A percentile compares a stretch with the other conserved stretches of the same genome.
phyloP scores from a whole-genome alignment of 2,797 vertebrate genomes.

The Gobio occitaniae region DNA sequence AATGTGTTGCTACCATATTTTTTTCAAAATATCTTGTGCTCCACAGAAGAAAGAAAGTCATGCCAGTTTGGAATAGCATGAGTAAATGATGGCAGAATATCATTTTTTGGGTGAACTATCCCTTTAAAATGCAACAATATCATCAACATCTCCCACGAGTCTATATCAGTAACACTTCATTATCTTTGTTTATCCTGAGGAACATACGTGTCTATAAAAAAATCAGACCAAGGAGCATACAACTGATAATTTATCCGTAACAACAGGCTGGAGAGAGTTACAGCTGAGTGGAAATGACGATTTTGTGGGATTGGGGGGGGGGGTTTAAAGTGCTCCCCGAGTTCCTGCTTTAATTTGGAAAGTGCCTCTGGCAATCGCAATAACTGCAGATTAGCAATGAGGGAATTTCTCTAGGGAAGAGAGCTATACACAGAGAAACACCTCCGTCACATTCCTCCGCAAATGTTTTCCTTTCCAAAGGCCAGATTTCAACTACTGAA shows the following conservation, averaged over 20 bases:
- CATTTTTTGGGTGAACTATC: background rate
- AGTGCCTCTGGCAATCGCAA: constrained; percentile 80
- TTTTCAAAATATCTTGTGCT: background rate
- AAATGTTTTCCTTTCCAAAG: constrained; percentile 79
- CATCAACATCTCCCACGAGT: constrained; percentile 22
- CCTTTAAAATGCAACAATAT: constrained; percentile 19
- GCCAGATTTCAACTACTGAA: constrained; percentile 78
- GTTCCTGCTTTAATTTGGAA: constrained; percentile 81
- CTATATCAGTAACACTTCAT: constrained; percentile 42
- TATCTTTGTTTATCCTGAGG: constrained; percentile 45
- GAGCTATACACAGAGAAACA: constrained; percentile 72
- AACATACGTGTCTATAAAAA: constrained; percentile 42
- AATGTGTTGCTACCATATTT: background rate
- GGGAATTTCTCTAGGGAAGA: constrained; percentile 81
- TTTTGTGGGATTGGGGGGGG: constrained; percentile 59
- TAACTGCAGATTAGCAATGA: constrained; percentile 84
- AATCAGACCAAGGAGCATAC: constrained; percentile 27
- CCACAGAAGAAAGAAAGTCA: background rate
- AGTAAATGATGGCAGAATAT: background rate
- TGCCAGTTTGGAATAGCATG: background rate
- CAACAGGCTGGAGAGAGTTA: constrained; percentile 61
- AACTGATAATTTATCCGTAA: constrained; percentile 65
- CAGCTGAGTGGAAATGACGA: constrained; percentile 45
- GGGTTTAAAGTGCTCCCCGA: constrained; percentile 70
- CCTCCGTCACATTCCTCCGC: constrained; percentile 75